Evolutionary conservation across 2,113 vertebrate species (phyloP).

Genomic region (Bolborhynchus lineola): DNA sequence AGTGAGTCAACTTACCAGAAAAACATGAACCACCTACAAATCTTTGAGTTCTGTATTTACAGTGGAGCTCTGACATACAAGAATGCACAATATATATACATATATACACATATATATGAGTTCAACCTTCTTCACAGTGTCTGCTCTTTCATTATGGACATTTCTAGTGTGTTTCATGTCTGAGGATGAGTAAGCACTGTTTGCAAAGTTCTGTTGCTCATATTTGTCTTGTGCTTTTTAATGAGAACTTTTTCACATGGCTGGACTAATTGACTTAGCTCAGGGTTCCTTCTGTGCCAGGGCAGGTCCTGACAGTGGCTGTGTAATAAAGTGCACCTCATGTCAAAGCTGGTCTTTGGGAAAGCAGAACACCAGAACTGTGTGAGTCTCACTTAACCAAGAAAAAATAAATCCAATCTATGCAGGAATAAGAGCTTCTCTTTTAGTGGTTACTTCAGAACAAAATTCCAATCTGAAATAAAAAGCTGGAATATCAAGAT

Average conservation of each 20-base stretch:
- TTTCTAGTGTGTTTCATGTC: not conserved
- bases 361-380: not conserved
- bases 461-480: not conserved
- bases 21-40: not conserved
- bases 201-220: not conserved
- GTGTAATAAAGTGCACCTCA: not conserved
- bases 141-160: not conserved
- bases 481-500: not conserved
- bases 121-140: not conserved
- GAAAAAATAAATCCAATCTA: not conserved
- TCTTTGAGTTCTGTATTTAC: not conserved
- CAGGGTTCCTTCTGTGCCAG: not conserved
- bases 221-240: not conserved
- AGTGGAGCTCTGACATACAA: not conserved
- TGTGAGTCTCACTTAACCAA: not conserved
- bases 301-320: not conserved
- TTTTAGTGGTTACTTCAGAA: not conserved
- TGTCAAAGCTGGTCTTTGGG: not conserved
- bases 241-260: not conserved
- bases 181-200: not conserved
- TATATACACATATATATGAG: too few species aligned
- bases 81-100: not conserved
- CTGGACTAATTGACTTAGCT: not conserved
- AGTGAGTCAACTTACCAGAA: not conserved
- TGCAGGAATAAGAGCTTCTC: not conserved